Evolutionary conservation across 2,888 invertebrate species (phyloP).

Genomic region (Sesia apiformis): DNA sequence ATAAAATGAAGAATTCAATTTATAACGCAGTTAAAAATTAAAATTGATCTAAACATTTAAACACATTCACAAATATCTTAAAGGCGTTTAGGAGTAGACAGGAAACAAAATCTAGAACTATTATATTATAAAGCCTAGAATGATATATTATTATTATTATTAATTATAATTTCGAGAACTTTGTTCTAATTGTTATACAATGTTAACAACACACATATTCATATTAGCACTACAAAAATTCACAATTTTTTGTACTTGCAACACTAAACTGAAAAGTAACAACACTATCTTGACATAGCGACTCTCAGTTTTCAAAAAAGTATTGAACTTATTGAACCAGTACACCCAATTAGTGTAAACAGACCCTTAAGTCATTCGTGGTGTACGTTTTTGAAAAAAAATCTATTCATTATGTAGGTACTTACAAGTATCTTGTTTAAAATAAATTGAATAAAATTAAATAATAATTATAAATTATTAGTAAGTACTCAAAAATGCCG

Average conservation of each 20-base stretch:
- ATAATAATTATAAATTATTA: no score
- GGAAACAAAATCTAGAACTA: no score
- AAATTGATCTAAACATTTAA: neutral
- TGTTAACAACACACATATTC: slow-evolving; percentile 48
- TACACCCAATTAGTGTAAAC: no score
- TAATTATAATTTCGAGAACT: neutral
- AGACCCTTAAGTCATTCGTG: no score
- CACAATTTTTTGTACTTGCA: slow-evolving; percentile 12
- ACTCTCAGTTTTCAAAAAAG: slow-evolving; percentile 11
- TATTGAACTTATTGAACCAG: no score
- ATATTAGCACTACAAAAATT: slow-evolving; percentile 36
- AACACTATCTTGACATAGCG: slow-evolving; percentile 21
- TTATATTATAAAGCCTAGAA: no score
- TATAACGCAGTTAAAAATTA: neutral
- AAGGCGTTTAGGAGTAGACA: neutral
- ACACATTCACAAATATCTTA: neutral
- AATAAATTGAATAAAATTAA: no score
- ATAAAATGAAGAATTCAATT: neutral
- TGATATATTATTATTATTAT: neutral
- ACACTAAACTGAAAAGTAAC: slow-evolving; percentile 15
- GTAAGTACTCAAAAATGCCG: no score
- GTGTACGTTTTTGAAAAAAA: no score
- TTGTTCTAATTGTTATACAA: slow-evolving; percentile 2
- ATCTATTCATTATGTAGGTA: no score
- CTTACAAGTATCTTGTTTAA: no score